Evolutionary conservation across 2,113 vertebrate genomes (phyloP).

Genomic region (Acanthisitta chloris): DNA sequence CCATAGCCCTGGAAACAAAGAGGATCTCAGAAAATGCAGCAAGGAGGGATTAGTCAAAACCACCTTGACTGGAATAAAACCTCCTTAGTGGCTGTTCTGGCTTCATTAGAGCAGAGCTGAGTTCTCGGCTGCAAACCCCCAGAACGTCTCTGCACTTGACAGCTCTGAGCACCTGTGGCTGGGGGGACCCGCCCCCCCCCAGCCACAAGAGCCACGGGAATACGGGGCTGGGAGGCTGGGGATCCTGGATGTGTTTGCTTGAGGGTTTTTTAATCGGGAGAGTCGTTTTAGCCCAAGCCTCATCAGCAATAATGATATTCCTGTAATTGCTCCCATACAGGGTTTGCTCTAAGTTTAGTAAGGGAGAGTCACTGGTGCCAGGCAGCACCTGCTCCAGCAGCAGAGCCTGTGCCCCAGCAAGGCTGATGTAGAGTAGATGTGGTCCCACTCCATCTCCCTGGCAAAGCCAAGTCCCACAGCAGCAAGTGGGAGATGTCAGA

Average conservation of each 20-base stretch:
- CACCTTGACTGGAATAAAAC: not conserved
- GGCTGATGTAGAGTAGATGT: fast-evolving
- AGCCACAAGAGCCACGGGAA: not conserved
- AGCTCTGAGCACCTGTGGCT: not conserved
- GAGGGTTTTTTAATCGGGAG: not conserved
- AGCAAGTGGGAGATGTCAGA: not conserved
- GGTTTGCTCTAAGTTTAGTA: not conserved
- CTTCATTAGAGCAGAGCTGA: not conserved
- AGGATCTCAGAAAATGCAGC: not conserved
- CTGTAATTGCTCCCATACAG: not conserved
- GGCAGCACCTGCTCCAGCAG: not conserved
- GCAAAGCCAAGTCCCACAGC: not conserved
- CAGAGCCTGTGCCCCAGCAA: not conserved
- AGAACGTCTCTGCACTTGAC: not conserved
- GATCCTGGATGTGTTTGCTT: fast-evolving
- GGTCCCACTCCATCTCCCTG: fast-evolving
- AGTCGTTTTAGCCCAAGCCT: not conserved
- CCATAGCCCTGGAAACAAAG: not conserved
- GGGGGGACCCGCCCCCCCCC: too few relatives aligned
- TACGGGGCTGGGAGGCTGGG: not conserved
- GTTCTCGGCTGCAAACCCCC: not conserved
- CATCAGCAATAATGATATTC: not conserved
- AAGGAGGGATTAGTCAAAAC: not conserved
- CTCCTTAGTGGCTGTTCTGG: not conserved
- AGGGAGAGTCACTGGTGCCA: not conserved